Conservation (phyloP, 2,888 invertebrate genomes). For the Drosophila fulvimacula region DNA sequence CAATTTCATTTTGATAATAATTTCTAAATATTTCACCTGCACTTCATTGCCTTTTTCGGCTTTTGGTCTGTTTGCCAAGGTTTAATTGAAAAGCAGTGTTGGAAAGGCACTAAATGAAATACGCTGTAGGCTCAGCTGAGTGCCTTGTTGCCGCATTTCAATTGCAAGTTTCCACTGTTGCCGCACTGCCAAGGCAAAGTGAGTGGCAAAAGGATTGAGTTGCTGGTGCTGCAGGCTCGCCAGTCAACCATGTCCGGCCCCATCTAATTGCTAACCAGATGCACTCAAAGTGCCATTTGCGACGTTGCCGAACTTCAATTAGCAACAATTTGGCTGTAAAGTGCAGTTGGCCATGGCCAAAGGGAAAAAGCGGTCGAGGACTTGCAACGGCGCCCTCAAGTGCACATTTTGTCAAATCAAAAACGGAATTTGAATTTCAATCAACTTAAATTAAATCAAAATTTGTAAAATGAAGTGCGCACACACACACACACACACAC, state of each 20-base stretch:
- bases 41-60: neutral
- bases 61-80: neutral
- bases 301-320: constrained; percentile 55
- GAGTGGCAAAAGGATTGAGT: neutral
- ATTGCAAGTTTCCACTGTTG: constrained; percentile 3
- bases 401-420: constrained; percentile 72
- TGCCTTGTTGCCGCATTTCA: constrained; percentile 47
- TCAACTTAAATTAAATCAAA: constrained; percentile 76
- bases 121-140: neutral
- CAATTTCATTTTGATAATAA: neutral
- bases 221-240: neutral
- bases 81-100: constrained; percentile 1
- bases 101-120: neutral
- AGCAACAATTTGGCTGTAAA: constrained; percentile 60
- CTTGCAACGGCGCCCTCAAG: constrained; percentile 20
- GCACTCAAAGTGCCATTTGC: constrained; percentile 21
- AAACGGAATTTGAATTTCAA: constrained; percentile 76
- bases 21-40: neutral
- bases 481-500: constrained; percentile 12
- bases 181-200: too few species aligned
- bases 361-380: neutral
- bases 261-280: constrained; percentile 32
- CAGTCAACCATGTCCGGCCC: neutral
- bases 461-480: constrained; percentile 67
- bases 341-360: constrained; percentile 52